Evolutionary conservation across 2,888 invertebrate genomes (phyloP).

Genomic region (Lamproptera curius): DNA sequence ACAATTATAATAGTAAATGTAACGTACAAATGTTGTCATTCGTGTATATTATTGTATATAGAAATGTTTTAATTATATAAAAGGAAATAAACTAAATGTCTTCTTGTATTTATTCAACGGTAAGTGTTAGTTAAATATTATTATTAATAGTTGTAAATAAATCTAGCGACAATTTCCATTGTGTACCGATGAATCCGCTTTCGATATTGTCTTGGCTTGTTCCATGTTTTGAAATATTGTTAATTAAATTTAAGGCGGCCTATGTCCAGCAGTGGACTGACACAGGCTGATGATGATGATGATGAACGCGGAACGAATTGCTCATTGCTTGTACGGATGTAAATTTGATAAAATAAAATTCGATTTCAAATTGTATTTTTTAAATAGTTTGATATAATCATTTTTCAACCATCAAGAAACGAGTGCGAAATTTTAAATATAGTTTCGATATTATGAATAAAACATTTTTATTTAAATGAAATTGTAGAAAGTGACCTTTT

Average conservation of each 20-base stretch:
- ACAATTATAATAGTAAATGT: slow-evolving; percentile 37
- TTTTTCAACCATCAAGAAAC: too few relatives aligned
- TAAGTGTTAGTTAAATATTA: slow-evolving; percentile 45
- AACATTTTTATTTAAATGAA: too few relatives aligned
- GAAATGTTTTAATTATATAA: slow-evolving; percentile 42
- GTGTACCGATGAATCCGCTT: slow-evolving; percentile 40
- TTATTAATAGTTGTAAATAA: slow-evolving; percentile 64
- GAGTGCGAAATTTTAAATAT: too few relatives aligned
- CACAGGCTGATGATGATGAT: too few relatives aligned
- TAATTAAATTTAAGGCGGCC: slow-evolving; percentile 16
- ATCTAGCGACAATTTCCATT: slow-evolving; percentile 34
- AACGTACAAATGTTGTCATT: slow-evolving; percentile 72
- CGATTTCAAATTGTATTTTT: not conserved
- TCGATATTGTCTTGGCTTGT: slow-evolving; percentile 17
- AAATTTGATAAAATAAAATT: too few relatives aligned
- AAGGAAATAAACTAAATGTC: slow-evolving; percentile 32
- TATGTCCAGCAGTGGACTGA: too few relatives aligned
- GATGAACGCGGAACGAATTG: slow-evolving; percentile 18
- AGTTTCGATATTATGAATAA: too few relatives aligned
- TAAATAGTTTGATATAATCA: too few relatives aligned
- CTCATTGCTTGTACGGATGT: not conserved
- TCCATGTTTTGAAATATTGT: not conserved
- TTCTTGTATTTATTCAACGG: slow-evolving; percentile 57
- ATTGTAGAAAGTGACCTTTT: too few relatives aligned
- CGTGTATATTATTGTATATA: slow-evolving; percentile 68